These are phyloP conservation scores for Atrichornis clamosus DNA, from an alignment of 2,113 vertebrate genomes.

Conservation along the genomic window DNA sequence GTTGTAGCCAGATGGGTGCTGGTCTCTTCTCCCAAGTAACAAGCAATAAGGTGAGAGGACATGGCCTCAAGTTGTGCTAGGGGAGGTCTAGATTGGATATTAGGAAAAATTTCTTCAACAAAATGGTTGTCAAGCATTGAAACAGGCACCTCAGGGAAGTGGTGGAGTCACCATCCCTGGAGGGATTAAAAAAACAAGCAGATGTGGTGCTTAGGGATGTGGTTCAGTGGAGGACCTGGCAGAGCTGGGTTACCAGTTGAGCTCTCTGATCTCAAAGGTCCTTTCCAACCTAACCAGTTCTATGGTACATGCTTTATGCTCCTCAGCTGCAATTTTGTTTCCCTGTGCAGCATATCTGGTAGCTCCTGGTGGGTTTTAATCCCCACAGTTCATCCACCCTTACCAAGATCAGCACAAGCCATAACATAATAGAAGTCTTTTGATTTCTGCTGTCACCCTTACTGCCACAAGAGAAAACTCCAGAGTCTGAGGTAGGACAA, in stretches of 20 bases:
- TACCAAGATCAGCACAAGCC: background rate
- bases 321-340: background rate
- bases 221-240: background rate
- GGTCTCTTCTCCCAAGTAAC: background rate
- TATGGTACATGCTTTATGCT: background rate
- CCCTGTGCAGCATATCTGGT: background rate
- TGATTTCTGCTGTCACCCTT: background rate
- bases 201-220: background rate
- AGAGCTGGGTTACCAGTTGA: background rate
- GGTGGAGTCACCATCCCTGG: background rate
- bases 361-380: background rate
- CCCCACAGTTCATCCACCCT: background rate
- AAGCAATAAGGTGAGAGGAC: background rate
- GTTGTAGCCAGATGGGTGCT: background rate
- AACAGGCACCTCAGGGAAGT: background rate
- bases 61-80: background rate
- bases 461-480: background rate
- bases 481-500: background rate
- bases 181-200: background rate
- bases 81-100: background rate
- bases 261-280: background rate
- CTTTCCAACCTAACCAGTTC: background rate
- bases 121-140: background rate
- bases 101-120: background rate
- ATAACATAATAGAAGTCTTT: background rate